These are phyloP conservation scores for Protobothrops mucrosquamatus DNA, from an alignment of 2,113 vertebrate genomes.

Conservation along the genomic window DNA sequence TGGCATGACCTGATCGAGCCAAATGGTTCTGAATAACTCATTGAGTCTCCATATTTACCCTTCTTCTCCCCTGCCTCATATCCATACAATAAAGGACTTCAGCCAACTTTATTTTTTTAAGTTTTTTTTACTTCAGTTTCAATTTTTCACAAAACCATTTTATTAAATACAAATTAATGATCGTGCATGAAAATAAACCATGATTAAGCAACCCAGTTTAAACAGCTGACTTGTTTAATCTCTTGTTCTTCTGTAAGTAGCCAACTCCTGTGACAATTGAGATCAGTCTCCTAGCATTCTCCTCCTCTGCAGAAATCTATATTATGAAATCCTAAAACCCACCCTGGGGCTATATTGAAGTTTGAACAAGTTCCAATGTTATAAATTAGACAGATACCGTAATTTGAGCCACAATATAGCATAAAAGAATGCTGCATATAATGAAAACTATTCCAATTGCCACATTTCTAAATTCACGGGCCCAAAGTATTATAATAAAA, in stretches of 20 bases:
- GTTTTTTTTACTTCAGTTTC: neutral
- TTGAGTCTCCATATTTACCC: neutral
- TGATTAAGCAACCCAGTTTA: neutral
- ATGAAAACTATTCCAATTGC: constrained; percentile 41
- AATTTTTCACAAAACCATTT: neutral
- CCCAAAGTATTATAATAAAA: constrained; percentile 51
- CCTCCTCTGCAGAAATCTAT: neutral
- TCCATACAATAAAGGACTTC: neutral
- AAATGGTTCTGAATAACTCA: neutral
- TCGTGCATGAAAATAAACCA: neutral
- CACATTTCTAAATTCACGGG: constrained; percentile 39
- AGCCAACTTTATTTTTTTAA: neutral
- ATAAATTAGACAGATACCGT: neutral
- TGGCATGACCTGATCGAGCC: neutral
- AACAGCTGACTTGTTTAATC: neutral
- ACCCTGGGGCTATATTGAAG: neutral
- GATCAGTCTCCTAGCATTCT: neutral
- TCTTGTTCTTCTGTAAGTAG: neutral
- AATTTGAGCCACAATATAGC: neutral
- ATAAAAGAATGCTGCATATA: constrained; percentile 3
- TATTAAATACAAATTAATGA: neutral
- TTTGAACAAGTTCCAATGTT: neutral
- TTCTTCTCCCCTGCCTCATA: neutral
- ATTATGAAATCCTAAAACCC: neutral
- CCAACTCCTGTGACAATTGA: neutral